Evolutionary conservation across 1,140 invertebrate species (phyloP).

Genomic region (Neodiprion virginianus): DNA sequence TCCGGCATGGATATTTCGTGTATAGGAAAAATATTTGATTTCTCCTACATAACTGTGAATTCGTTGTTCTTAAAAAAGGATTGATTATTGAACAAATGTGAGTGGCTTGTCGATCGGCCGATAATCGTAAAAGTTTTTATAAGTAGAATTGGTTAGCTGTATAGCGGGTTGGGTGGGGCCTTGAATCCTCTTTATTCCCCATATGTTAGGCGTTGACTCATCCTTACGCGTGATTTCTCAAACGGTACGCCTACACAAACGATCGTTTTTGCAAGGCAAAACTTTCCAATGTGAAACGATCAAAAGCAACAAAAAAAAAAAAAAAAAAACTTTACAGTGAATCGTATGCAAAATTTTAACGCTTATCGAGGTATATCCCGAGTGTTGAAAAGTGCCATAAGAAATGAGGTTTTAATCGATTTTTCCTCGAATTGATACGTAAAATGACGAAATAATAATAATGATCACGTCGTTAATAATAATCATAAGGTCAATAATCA

Average conservation of each 20-base stretch:
- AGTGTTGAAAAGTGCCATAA: too few relatives aligned
- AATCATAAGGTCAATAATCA: slow-evolving; percentile 20
- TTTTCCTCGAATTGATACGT: too few relatives aligned
- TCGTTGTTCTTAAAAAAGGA: slow-evolving; percentile 44
- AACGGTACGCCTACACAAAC: slow-evolving; percentile 16
- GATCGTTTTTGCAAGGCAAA: slow-evolving; percentile 28
- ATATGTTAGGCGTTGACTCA: slow-evolving; percentile 10
- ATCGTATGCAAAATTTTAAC: too few relatives aligned
- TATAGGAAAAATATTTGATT: slow-evolving; percentile 38
- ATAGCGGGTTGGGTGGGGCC: background rate
- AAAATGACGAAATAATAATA: slow-evolving; percentile 11
- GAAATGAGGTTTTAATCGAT: too few relatives aligned
- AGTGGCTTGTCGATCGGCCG: slow-evolving; percentile 41
- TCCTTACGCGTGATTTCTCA: slow-evolving; percentile 5
- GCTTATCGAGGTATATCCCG: too few relatives aligned
- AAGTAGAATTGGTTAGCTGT: too few relatives aligned
- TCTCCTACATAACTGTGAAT: slow-evolving; percentile 41
- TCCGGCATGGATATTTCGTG: slow-evolving; percentile 21
- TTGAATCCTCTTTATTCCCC: slow-evolving; percentile 25
- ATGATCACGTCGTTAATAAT: slow-evolving; percentile 8
- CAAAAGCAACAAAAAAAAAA: too few relatives aligned
- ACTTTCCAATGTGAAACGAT: slow-evolving; percentile 6
- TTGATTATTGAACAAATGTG: slow-evolving; percentile 41
- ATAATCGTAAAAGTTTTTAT: background rate
- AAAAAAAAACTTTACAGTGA: too few relatives aligned